A percentile compares a stretch with the other conserved stretches of the same genome.
Evolutionary conservation across 2,888 invertebrate species (phyloP).

Genomic region (Oscheius myriophilus): DNA sequence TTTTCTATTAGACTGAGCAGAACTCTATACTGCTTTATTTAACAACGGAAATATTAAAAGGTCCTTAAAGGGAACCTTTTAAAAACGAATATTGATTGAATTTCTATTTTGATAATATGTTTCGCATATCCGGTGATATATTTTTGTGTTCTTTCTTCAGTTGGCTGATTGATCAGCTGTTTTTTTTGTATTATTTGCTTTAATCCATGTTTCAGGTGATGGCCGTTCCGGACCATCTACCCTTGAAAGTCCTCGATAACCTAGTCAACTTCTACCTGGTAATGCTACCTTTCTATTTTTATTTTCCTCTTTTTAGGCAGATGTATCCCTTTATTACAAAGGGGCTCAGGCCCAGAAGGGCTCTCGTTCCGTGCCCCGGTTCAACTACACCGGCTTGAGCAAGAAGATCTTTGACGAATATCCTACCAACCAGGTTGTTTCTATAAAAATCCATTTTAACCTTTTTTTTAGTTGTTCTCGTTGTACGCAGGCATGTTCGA

Average conservation of each 20-base stretch:
- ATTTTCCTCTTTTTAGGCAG: background rate
- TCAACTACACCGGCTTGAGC: background rate
- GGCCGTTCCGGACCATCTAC: no score
- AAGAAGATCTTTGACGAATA: slow-evolving; percentile 20
- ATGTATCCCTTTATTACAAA: slow-evolving; percentile 13
- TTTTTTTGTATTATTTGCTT: no score
- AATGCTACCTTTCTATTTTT: background rate
- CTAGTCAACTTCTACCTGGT: slow-evolving; percentile 14
- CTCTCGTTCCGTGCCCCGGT: slow-evolving; percentile 1
- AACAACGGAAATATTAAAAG: no score
- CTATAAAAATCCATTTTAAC: background rate
- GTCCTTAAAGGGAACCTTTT: no score
- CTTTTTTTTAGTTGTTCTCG: slow-evolving; percentile 6
- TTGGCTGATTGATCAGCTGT: no score
- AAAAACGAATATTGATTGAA: no score
- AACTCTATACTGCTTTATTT: no score
- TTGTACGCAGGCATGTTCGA: slow-evolving; percentile 20
- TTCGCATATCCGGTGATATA: no score
- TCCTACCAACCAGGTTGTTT: slow-evolving; percentile 4
- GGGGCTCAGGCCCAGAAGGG: slow-evolving; percentile 1
- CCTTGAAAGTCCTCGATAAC: background rate
- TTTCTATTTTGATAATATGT: no score
- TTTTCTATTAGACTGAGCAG: no score
- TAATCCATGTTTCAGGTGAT: no score
- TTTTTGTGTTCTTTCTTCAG: no score